Evolutionary conservation across 1,140 invertebrate species (phyloP).

Genomic region (Drosophila sechellia): DNA sequence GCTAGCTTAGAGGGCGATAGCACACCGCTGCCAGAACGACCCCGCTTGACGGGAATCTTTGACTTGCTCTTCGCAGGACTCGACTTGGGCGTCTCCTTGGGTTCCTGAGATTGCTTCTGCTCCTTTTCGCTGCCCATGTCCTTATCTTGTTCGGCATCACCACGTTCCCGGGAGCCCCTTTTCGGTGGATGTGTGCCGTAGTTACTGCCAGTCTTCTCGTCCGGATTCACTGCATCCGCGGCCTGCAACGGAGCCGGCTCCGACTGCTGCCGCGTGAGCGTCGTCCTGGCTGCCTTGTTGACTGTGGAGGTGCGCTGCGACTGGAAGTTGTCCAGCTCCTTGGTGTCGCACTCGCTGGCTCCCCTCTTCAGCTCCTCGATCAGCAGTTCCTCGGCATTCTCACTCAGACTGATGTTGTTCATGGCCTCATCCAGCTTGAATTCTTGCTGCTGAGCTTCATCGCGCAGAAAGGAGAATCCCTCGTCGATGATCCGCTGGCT

Average conservation of each 20-base stretch:
- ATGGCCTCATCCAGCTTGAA: slow-evolving; percentile 81
- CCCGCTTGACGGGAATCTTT: slow-evolving; percentile 80
- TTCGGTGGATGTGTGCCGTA: slow-evolving; percentile 82
- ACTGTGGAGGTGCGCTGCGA: slow-evolving; percentile 67
- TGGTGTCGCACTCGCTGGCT: slow-evolving; percentile 59
- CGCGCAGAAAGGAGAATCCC: slow-evolving; percentile 76
- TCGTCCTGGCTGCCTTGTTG: slow-evolving; percentile 55
- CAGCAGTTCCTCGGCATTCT: slow-evolving; percentile 79
- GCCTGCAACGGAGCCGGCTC: slow-evolving; percentile 63
- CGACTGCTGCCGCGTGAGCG: slow-evolving; percentile 76
- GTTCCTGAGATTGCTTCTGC: slow-evolving; percentile 38
- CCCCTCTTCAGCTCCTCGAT: slow-evolving; percentile 77
- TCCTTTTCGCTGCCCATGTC: slow-evolving; percentile 73
- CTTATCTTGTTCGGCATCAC: slow-evolving; percentile 66
- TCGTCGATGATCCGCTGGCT: slow-evolving; percentile 77
- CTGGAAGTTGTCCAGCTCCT: slow-evolving; percentile 68
- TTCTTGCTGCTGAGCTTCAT: slow-evolving; percentile 77
- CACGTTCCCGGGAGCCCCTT: slow-evolving; percentile 49
- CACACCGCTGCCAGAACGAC: slow-evolving; percentile 63
- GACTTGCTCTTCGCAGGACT: slow-evolving; percentile 79
- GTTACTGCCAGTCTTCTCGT: slow-evolving; percentile 40
- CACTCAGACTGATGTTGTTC: slow-evolving; percentile 75
- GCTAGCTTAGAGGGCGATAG: slow-evolving; percentile 70
- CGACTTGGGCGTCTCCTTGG: slow-evolving; percentile 51
- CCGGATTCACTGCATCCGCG: slow-evolving; percentile 6